Conservation (phyloP, 2,113 vertebrate species). For the Pteropus alecto region DNA sequence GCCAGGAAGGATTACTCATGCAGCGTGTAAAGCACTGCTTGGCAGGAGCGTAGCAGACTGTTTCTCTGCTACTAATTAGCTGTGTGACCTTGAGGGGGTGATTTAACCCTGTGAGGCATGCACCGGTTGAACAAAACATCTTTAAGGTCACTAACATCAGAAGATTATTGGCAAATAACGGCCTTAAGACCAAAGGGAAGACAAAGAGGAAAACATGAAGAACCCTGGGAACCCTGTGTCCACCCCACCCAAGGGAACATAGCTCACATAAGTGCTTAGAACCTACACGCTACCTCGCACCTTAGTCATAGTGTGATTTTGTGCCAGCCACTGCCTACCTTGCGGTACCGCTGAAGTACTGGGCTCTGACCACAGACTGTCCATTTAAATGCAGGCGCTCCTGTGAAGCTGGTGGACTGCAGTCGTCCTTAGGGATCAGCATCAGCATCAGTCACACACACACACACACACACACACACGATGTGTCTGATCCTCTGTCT, state of each 20-base stretch:
- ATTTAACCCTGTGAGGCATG: background rate
- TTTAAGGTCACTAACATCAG: background rate
- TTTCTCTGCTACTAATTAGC: background rate
- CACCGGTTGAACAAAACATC: background rate
- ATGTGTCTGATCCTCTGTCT: background rate
- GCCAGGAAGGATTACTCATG: background rate
- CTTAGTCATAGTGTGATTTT: background rate
- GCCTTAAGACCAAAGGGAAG: background rate
- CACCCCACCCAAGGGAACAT: background rate
- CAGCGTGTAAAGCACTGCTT: accelerated
- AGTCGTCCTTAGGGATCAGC: background rate
- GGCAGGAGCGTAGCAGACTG: background rate
- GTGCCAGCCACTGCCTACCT: background rate
- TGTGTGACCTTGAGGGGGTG: background rate
- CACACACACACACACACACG: no score
- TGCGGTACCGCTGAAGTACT: background rate
- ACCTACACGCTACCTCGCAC: background rate
- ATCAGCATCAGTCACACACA: background rate
- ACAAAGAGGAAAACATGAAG: background rate
- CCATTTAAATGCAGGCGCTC: background rate
- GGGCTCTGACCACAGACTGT: background rate
- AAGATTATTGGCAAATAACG: background rate
- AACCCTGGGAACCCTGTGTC: background rate
- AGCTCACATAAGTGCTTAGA: background rate
- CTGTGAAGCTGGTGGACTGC: background rate